These are phyloP conservation scores for Syngnathoides biaculeatus DNA, from an alignment of 2,113 vertebrate species.

Conservation along the genomic window DNA sequence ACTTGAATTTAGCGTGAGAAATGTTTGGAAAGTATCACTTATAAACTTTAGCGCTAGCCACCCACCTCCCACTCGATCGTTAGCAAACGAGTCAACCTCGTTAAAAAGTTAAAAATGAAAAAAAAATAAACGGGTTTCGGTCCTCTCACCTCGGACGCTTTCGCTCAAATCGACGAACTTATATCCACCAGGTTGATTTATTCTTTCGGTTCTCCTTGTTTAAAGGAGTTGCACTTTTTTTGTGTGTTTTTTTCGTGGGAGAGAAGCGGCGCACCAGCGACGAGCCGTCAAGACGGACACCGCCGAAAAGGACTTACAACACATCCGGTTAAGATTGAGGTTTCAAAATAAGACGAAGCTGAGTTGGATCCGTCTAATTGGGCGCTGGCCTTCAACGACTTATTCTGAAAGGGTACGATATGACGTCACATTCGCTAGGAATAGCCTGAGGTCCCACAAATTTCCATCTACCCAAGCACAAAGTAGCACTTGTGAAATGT, in stretches of 20 bases:
- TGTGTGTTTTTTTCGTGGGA: constrained; percentile 1
- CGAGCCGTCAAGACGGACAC: constrained; percentile 36
- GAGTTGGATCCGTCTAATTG: neutral
- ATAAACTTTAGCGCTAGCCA: constrained; percentile 38
- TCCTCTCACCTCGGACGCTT: constrained; percentile 32
- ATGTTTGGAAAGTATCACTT: neutral
- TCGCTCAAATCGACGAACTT: neutral
- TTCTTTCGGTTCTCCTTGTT: constrained; percentile 4
- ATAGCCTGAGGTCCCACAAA: neutral
- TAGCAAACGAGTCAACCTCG: constrained; percentile 36
- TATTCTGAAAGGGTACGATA: constrained; percentile 24
- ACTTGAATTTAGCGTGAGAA: neutral
- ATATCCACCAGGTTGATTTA: neutral
- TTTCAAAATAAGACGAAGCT: constrained; percentile 41
- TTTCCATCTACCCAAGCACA: neutral
- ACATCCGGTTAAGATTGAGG: constrained; percentile 8
- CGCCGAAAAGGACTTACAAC: neutral
- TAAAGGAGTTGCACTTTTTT: constrained; percentile 34
- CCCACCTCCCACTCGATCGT: constrained; percentile 20
- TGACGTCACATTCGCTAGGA: constrained; percentile 48
- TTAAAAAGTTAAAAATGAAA: constrained; percentile 29
- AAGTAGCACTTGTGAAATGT: too few species aligned
- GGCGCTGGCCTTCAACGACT: neutral
- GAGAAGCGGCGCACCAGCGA: constrained; percentile 32
- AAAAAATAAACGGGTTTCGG: neutral